Evolutionary conservation across 2,113 vertebrate species (phyloP), one percentile per base, ranked within the genome.

Genomic region (Sardina pilchardus): DNA sequence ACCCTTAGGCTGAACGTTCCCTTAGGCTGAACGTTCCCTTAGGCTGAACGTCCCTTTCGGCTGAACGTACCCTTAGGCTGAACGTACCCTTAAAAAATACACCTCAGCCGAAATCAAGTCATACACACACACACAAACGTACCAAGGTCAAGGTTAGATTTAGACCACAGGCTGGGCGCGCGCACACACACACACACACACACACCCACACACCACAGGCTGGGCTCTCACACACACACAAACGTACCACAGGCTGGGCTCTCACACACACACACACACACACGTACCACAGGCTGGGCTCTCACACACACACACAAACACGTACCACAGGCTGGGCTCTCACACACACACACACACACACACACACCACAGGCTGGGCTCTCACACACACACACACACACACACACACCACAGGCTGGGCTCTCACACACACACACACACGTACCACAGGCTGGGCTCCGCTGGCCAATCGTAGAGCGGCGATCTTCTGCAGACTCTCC

Each of bases 401-500:
- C 30, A 42, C 39, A 36, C 1, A 59, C 5, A 17, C 3, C 26
- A 56, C 85, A 85, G 59, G 6, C 71, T 97, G 97, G 0, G 96
- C 96, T 14, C 96, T n/a, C n/a, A 71, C 26, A 24, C 30, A 43
- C 30, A 26, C 36, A 26, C 59, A 26, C 24, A 36, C 17, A 21
- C 48, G 6, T 36, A 50, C 47, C 19, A 4, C 19, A 85, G 59
- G 6, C 71, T 97, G 97, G 0, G 96, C 96, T 14, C 96, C 97
- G 0, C 93, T 95, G 24, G 97, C 95, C 39, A 99, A 94, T 0
- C 97, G 95, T 90, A 97, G 95, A 0, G 92, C 92, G 0, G 97
- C 96, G 0, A 99, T 96, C 81, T 94, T 96, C 92, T 99, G 97
- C 0, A 99, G 95, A 86, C 96, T 97, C 84, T 96, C 93, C 0